Evolutionary conservation across 2,888 invertebrate species (phyloP), one percentile per base, ranked within the genome.

Genomic region (Lagria hirta): DNA sequence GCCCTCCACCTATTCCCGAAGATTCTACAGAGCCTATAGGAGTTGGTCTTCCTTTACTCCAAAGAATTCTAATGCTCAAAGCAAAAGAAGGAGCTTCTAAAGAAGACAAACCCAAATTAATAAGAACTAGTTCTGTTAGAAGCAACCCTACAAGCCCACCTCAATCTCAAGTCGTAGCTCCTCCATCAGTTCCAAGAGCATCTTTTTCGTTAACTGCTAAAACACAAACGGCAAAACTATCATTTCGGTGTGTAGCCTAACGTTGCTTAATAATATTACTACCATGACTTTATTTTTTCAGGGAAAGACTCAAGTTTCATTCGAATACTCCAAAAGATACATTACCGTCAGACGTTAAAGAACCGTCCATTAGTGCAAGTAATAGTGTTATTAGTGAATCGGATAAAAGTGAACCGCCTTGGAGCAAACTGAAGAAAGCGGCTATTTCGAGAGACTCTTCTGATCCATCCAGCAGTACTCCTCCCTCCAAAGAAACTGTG

Each of bases 371-470:
- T 16, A 37, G 45, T 37, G 35, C 32, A 8, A 41, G 33, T 42
- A 51, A 49, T 65, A 69, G 47, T 63, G 65, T 47, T 18, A 54
- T 52, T 21, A 66, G 62, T 57, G 57, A 51, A 33, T 73, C 73
- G 27, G 55, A 66, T 6, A 76, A 70, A 55, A 69, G 59, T 28
- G 83, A 79, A 61, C 83, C 69, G 6, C 68, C 65, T 42, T 89
- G 88, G 88, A 79, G 79, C 7, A 86, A 86, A 73, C 72, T 89
- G 24, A 88, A 88, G 66, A 82, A 86, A 65, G 88, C 88, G 7
- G 75, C 81, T 20, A 80, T 81, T 52, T 71, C 80, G 57, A 75
- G 79, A 21, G 80, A 71, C 18, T 43, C 57, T 22, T 57, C 54
- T 8, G 61, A 61, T 23, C 43, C 43, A 41, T 43, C 46, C 13